These are phyloP conservation scores for Verasper variegatus DNA, from an alignment of 2,113 vertebrate genomes.

Conservation along the genomic window DNA sequence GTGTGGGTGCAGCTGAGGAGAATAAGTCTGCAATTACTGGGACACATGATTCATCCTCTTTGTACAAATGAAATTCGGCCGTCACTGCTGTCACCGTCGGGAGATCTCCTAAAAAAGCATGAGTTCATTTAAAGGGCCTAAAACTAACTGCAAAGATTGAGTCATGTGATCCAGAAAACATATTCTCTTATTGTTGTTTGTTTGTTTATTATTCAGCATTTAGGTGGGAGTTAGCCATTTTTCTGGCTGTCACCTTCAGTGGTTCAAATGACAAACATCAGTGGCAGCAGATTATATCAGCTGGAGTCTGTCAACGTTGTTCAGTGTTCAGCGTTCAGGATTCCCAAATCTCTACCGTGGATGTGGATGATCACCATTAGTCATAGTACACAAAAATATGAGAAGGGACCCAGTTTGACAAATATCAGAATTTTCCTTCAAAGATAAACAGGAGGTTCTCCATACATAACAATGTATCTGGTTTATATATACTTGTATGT, in stretches of 20 bases:
- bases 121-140: neutral
- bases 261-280: neutral
- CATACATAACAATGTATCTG: too few relatives aligned
- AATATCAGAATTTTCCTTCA: too few relatives aligned
- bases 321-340: neutral
- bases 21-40: neutral
- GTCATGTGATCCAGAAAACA: neutral
- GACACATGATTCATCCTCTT: neutral
- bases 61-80: neutral
- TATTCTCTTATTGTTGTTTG: neutral
- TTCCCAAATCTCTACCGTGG: too few relatives aligned
- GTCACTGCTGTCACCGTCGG: neutral
- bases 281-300: neutral
- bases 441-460: too few relatives aligned
- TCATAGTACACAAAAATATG: too few relatives aligned
- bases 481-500: neutral
- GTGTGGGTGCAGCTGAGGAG: neutral
- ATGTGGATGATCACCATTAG: too few relatives aligned
- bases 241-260: neutral
- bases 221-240: neutral
- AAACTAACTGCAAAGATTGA: neutral
- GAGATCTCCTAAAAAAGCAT: neutral
- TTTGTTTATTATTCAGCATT: neutral
- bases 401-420: too few relatives aligned
- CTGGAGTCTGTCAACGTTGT: neutral